Evolutionary conservation across 2,888 invertebrate genomes (phyloP), one percentile per base, ranked within the genome.

Genomic region (Phrixothrix hirtus): DNA sequence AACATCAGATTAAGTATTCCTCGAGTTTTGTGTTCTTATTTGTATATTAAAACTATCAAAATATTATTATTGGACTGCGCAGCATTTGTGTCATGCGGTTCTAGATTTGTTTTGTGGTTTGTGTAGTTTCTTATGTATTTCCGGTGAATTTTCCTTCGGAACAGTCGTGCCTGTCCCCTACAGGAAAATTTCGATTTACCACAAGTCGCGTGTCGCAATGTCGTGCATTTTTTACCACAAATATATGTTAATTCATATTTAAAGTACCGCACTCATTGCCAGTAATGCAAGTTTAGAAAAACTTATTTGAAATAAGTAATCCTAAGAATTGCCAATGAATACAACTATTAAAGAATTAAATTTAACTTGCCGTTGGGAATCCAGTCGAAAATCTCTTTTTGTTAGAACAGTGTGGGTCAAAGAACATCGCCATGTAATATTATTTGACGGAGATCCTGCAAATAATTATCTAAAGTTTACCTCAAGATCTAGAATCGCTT

Each of bases 361-460:
- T 37, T 13, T 21, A 35, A 10, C 26, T n/a, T 21, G 45, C n/a
- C 49, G 79, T 54, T 83, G 83, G 83, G 78, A 81, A 57, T 80
- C 82, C 1, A 82, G 82, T 52, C 76, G 77, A 55, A 72, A 80
- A 53, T 81, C 82, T 2, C 72, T 83, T 13, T 81, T 78, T 55
- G 79, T 83, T 21, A 75, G 75, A 50, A 82, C 81, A 0, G 75
- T 82, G 42, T 91, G 90, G 90, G 81, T 86, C 50, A 83, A 86
- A 67, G 87, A 87, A 12, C 81, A 84, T 59, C 81, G 84, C 62
- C 80, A 87, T 59, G 87, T 86, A 11, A 81, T 88, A 36, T 77
- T 88, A 39, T 79, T 83, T 3, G 77, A 81, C 51, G 83, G 85
- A 74, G 87, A 87, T 71, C 84, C 79, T 4, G 57, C 74, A 1